These are phyloP conservation scores for Anoplius nigerrimus DNA, from an alignment of 2,888 invertebrate genomes.

Conservation along the genomic window DNA sequence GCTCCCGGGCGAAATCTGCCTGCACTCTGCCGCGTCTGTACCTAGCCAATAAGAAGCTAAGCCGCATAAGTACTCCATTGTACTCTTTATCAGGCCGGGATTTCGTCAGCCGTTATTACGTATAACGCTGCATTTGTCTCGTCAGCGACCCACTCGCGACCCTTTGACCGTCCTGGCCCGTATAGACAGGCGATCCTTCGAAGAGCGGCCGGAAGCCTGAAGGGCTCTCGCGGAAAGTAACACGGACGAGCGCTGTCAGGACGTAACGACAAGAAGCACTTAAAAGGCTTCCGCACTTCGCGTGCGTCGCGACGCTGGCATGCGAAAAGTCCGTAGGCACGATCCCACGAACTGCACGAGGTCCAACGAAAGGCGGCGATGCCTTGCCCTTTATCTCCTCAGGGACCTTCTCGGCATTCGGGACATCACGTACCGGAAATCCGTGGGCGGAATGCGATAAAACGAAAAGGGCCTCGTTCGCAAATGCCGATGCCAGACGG, in stretches of 20 bases:
- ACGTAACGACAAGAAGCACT: constrained; percentile 21
- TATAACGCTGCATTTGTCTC: no score
- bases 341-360: background rate
- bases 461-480: no score
- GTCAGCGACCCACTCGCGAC: no score
- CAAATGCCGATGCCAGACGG: no score
- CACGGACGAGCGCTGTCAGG: background rate
- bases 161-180: no score
- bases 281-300: constrained; percentile 4
- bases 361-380: background rate
- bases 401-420: background rate
- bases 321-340: constrained; percentile 11
- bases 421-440: background rate
- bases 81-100: no score
- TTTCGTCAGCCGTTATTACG: no score
- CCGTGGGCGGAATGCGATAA: no score
- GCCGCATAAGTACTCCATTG: no score
- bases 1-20: no score
- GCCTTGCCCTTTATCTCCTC: background rate
- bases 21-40: no score
- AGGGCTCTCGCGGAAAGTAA: constrained; percentile 4
- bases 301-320: background rate
- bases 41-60: no score
- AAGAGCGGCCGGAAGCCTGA: background rate
- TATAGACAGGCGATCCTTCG: background rate